Conservation (phyloP, 2,888 invertebrate genomes). For the Eupithecia inturbata region DNA sequence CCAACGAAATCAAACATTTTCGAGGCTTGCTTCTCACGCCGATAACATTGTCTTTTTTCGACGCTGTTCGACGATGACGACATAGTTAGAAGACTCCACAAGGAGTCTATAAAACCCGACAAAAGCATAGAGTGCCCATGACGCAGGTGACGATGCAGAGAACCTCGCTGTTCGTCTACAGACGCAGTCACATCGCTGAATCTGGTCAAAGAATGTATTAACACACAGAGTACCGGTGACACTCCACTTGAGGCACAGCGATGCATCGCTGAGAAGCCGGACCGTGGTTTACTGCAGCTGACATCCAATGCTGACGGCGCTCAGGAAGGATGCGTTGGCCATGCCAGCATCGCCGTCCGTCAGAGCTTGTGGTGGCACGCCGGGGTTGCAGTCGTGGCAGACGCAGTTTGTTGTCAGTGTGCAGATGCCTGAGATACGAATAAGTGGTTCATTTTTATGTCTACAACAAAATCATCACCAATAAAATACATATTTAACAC, state of each 20-base stretch:
- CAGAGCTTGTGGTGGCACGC: conserved; percentile 19
- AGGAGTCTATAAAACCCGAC: no score
- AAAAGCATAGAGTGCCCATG: neutral
- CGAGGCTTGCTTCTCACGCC: no score
- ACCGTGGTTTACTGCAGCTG: conserved; percentile 56
- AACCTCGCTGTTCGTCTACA: neutral
- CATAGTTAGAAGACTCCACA: no score
- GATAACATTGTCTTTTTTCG: no score
- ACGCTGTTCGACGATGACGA: no score
- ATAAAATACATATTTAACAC: no score
- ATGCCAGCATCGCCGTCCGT: conserved; percentile 73
- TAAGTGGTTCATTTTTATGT: no score
- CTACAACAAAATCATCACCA: no score
- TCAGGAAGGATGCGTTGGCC: conserved; percentile 69
- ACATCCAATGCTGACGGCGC: conserved; percentile 69
- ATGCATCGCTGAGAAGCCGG: neutral
- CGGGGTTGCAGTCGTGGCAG: conserved; percentile 48
- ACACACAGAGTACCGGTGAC: neutral
- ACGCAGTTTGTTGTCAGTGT: conserved; percentile 73
- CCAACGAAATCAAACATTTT: no score
- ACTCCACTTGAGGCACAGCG: neutral
- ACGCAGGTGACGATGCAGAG: neutral
- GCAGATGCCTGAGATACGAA: conserved; percentile 59
- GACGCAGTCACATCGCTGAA: neutral
- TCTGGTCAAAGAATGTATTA: neutral